These are phyloP conservation scores for Acromyrmex charruanus DNA, from an alignment of 1,140 invertebrate species.

Conservation along the genomic window DNA sequence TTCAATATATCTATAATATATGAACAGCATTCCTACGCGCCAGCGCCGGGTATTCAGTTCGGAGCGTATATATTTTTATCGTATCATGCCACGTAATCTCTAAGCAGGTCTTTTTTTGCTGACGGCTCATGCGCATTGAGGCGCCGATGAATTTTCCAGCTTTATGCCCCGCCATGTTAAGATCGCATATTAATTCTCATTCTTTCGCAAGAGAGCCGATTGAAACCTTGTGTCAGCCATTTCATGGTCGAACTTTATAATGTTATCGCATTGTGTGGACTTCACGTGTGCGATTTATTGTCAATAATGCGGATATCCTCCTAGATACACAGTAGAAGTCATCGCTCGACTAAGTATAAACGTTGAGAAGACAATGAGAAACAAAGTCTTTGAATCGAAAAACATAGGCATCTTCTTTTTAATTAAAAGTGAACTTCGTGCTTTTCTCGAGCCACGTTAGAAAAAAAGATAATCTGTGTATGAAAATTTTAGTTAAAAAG, in stretches of 20 bases:
- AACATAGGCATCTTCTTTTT: too few species aligned
- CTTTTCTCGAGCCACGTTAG: too few species aligned
- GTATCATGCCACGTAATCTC: constrained; percentile 70
- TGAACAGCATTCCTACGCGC: constrained; percentile 17
- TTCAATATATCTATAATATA: neutral
- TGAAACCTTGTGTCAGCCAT: neutral
- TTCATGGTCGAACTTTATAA: neutral
- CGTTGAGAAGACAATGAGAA: too few species aligned
- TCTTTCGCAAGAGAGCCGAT: constrained; percentile 10
- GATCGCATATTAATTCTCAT: constrained; percentile 42
- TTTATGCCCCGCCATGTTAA: constrained; percentile 19
- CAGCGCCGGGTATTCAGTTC: constrained; percentile 4
- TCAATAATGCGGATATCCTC: too few species aligned
- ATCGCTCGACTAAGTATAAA: too few species aligned
- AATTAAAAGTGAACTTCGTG: too few species aligned
- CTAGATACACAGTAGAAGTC: too few species aligned
- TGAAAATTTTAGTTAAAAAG: too few species aligned
- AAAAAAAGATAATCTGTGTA: too few species aligned
- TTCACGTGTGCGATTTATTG: neutral
- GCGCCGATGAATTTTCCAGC: constrained; percentile 38
- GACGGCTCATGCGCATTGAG: constrained; percentile 65
- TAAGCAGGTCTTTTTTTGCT: constrained; percentile 66
- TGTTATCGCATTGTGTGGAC: neutral
- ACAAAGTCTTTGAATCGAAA: too few species aligned
- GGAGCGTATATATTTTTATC: constrained; percentile 73